Evolutionary conservation across 2,888 invertebrate genomes (phyloP), one percentile per base, ranked within the genome.

Genomic region (Heteromurus nitidus): DNA sequence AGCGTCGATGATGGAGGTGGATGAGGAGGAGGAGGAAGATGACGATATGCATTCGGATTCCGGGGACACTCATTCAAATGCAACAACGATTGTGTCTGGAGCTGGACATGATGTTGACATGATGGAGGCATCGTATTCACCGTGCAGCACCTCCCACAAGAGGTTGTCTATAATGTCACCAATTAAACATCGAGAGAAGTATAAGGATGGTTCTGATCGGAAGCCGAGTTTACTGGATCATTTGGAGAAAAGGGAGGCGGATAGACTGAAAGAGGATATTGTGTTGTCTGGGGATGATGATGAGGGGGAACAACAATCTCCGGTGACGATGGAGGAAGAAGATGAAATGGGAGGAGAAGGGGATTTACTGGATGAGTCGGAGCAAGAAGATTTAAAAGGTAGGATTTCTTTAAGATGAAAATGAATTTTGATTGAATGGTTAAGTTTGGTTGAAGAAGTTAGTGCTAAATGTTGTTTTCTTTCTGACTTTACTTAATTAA

Each of bases 351-450:
- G 85, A 26, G 74, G 76, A 50, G 76, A 87, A 67, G 72, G 30
- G 62, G 62, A 85, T 53, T 55, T 76, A 18, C 31, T 73, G 64
- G 76, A 90, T 83, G 89, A 89, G 22, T 91, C 90, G 73, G 91
- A 91, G 84, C 90, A 91, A 86, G 91, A 91, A 88, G 91, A 91
- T 87, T 91, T 91, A 1, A 90, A 91, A 84, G 91, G 90, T 90
- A 60, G 26, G 3, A 28, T 3, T 47, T 69, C 3, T 16, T 44
- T 9, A 26, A 44, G 11, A 30, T 5, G 13, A 22, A 20, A 55
- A 26, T 55, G 22, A 22, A 22, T 26, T n/a, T n/a, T n/a, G 16
- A 20, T 7, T 55, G 11, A 55, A 55, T 55, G n/a, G 9, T 22
- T 55, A 65, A 3, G 20, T 3, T 36, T 31, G 16, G 5, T 13